phyloP scores from a whole-genome alignment of 2,797 vertebrate species.

The Leucoraja ocellata region DNA sequence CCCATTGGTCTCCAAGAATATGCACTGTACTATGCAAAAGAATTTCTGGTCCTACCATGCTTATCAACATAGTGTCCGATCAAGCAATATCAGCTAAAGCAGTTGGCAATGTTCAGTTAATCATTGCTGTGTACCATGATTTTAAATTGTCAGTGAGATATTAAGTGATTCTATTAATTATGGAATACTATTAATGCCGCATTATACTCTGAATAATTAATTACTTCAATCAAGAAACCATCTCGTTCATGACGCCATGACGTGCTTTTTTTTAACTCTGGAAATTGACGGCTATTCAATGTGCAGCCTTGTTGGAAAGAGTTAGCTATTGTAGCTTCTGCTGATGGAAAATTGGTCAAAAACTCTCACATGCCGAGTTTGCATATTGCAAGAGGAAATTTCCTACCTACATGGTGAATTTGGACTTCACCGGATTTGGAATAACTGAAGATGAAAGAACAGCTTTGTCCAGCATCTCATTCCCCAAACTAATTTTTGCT shows the following conservation, averaged over 20 bases:
- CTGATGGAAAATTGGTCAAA: not conserved
- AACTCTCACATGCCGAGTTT: not conserved
- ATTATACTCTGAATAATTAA: not conserved
- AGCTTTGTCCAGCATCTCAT: not conserved
- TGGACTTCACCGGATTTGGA: not conserved
- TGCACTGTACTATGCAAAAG: too few relatives aligned
- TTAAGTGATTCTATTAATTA: not conserved
- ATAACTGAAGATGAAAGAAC: not conserved
- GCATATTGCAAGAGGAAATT: not conserved
- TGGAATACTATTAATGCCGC: not conserved
- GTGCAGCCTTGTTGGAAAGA: not conserved
- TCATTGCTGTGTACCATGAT: not conserved
- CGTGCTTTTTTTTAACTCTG: not conserved
- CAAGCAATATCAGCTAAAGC: not conserved
- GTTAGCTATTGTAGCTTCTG: not conserved
- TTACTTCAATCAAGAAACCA: not conserved
- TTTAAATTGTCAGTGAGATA: not conserved
- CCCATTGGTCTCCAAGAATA: too few relatives aligned
- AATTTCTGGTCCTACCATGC: not conserved
- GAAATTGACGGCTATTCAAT: not conserved
- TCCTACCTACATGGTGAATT: not conserved
- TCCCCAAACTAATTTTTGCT: not conserved
- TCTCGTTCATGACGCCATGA: not conserved
- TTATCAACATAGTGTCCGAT: not conserved
- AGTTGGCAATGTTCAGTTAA: not conserved